Evolutionary conservation across 2,113 vertebrate species (phyloP).

Genomic region (Gorsachius goisagi): DNA sequence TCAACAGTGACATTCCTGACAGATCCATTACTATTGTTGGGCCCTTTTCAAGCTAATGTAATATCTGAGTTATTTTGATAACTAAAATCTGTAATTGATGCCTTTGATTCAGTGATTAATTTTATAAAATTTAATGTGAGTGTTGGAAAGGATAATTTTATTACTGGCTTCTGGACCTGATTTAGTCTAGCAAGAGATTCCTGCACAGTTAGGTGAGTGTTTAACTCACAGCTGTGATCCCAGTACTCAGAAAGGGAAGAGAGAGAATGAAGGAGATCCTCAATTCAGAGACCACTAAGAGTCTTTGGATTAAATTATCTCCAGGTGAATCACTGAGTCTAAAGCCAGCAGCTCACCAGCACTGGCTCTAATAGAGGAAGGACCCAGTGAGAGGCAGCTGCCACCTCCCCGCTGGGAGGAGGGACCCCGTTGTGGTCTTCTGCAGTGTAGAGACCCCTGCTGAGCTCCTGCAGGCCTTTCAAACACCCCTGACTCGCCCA

Average conservation of each 20-base stretch:
- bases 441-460: neutral
- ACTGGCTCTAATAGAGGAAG: neutral
- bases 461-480: neutral
- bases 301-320: neutral
- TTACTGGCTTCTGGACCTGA: neutral
- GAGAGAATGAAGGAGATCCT: neutral
- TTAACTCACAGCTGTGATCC: neutral
- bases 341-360: neutral
- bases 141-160: neutral
- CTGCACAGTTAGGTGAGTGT: neutral
- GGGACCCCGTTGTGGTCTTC: neutral
- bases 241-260: neutral
- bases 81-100: neutral
- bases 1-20: neutral
- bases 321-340: neutral
- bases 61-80: neutral
- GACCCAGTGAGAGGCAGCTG: neutral
- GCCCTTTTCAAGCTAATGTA: neutral
- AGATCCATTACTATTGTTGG: neutral
- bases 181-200: neutral
- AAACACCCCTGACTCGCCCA: neutral
- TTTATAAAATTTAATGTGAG: neutral
- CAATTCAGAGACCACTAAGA: neutral
- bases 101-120: neutral
- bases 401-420: neutral